Evolutionary conservation across 2,888 invertebrate species (phyloP), one percentile per base, ranked within the genome.

Genomic region (Leucoptera coffeella): DNA sequence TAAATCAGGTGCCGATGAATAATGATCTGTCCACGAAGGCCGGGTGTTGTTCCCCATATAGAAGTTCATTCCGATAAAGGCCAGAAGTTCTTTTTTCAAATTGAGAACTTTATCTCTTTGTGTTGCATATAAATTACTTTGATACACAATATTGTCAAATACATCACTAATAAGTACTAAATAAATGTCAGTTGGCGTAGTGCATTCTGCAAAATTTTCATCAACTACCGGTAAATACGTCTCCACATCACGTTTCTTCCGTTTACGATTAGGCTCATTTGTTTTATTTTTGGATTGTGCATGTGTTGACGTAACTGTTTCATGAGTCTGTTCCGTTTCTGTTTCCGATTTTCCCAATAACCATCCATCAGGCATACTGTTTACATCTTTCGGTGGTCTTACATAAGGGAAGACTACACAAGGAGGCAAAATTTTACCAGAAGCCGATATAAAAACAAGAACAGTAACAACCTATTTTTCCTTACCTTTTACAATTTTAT

Each of bases 1-100:
- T 20, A 36, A 25, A 30, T 36, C 35, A 31, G 36, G 25, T 31
- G 33, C 33, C 29, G 32, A 31, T 21, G 36, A 36, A 23, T 33
- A 33, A 30, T 36, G 32, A 23, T 35, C 32, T 31, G 26, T 33
- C 32, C 36, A 36, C 25, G 36, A 23, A 20, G 34, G 34, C 17
- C 32, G 23, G 20, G 34, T 32, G 26, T 36, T 34, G 26, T 34
- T 32, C 4, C 22, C 22, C 22, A 22, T 22, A 10, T 9, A 22
- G 10, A 22, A 22, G 22, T 22, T 22, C 22, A 22, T 27, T 12
- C 23, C 27, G 4, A 27, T 27, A 22, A 27, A 27, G 1, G 27
- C 12, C 9, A 27, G 14, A 4, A 27, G 23, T 15, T 27, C 27
- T 12, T 27, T 27, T 27, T 27, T 27, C 17, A 27, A 11, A 22